Percentiles rank a stretch among this genome's conserved stretches.
Evolutionary conservation across 1,140 invertebrate genomes (phyloP).

Genomic region (Pogonomyrmex barbatus): DNA sequence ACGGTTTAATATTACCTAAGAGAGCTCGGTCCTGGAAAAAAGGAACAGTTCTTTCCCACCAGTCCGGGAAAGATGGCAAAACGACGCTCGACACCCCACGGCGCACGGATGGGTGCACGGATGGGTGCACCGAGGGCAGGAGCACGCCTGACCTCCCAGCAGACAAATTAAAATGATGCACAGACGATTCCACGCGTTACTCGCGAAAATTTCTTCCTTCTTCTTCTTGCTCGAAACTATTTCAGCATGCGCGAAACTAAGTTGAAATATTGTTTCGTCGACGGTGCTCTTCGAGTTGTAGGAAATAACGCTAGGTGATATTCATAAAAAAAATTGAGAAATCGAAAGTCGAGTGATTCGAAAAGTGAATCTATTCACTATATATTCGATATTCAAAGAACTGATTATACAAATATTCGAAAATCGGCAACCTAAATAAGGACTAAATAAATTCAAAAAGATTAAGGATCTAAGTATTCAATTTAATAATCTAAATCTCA

Average conservation of each 20-base stretch:
- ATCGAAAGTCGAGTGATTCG: not conserved
- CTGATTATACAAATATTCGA: not conserved
- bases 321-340: not conserved
- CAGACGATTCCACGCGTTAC: constrained; percentile 64
- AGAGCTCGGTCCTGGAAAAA: constrained; percentile 23
- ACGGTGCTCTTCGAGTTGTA: not conserved
- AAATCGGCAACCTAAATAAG: not conserved
- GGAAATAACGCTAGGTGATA: not conserved
- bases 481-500: not conserved
- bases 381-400: constrained; percentile 12
- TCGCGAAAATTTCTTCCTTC: constrained; percentile 67
- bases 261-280: not conserved
- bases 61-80: constrained; percentile 62
- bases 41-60: constrained; percentile 40
- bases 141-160: constrained; percentile 84
- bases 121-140: constrained; percentile 77
- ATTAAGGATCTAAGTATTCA: not conserved
- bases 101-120: constrained; percentile 80
- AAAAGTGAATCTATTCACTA: not conserved
- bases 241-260: constrained; percentile 77
- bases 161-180: constrained; percentile 85
- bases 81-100: constrained; percentile 78
- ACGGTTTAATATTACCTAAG: constrained; percentile 35
- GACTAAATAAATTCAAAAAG: not conserved
- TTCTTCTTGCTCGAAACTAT: constrained; percentile 79